Evolutionary conservation across 2,113 vertebrate species (phyloP).

Genomic region (Chaenocephalus aceratus): DNA sequence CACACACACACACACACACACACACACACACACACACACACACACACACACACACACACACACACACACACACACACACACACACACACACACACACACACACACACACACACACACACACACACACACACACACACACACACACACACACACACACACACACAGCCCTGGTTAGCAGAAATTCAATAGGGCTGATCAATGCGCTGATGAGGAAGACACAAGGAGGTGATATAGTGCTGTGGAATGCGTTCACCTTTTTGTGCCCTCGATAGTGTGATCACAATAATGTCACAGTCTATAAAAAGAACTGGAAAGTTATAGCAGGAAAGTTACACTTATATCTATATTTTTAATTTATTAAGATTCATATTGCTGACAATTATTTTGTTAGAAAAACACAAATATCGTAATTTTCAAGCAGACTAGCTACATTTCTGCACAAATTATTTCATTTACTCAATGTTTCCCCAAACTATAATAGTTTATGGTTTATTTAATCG

Average conservation of each 20-base stretch:
- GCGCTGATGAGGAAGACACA: slow-evolving; percentile 43
- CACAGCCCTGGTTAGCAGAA: slow-evolving; percentile 56
- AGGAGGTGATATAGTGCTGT: slow-evolving; percentile 3
- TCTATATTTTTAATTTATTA: background rate
- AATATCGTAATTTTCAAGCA: too few species aligned
- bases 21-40: slow-evolving; percentile 6
- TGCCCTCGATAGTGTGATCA: background rate
- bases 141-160: background rate
- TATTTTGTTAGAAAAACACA: too few species aligned
- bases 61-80: background rate
- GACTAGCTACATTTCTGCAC: too few species aligned
- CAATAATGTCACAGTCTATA: background rate
- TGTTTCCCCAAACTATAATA: too few species aligned
- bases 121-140: background rate
- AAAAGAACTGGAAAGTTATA: background rate
- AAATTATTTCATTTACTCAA: too few species aligned
- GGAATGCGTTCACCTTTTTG: background rate
- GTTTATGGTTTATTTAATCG: too few species aligned
- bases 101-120: background rate
- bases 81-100: background rate
- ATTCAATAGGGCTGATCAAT: slow-evolving; percentile 76
- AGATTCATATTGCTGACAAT: background rate
- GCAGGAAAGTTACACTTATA: background rate
- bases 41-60: slow-evolving; percentile 3
- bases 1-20: background rate